Conservation (phyloP, 1,140 invertebrate genomes). For the Eciton burchellii region DNA sequence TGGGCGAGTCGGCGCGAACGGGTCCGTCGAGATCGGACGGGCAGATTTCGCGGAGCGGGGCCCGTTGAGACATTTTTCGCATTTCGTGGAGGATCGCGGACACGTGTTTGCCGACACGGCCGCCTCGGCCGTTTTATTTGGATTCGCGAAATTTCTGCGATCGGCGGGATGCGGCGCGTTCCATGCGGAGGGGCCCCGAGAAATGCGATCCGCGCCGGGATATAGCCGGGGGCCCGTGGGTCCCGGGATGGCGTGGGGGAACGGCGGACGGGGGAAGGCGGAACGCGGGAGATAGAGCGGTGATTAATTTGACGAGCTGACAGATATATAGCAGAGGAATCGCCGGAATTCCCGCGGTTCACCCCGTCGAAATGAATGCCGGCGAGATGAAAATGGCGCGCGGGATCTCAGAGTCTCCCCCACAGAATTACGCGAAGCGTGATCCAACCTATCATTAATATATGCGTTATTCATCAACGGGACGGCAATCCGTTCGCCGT, state of each 20-base stretch:
- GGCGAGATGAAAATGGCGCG: neutral
- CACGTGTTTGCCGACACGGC: constrained; percentile 67
- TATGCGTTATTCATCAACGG: no score
- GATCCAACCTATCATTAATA: no score
- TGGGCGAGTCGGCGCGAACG: neutral
- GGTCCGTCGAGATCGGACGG: constrained; percentile 56
- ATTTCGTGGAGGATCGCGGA: constrained; percentile 63
- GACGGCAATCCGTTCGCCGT: no score
- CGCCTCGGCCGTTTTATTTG: constrained; percentile 66
- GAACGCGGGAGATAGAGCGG: constrained; percentile 27
- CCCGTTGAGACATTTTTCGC: constrained; percentile 68
- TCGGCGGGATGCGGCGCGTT: constrained; percentile 29
- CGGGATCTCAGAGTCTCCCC: neutral
- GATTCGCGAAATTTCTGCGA: constrained; percentile 68
- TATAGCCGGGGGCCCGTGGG: no score
- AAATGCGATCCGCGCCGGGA: constrained; percentile 51
- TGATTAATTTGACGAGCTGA: constrained; percentile 60
- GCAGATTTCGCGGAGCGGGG: constrained; percentile 57
- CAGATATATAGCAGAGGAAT: constrained; percentile 58
- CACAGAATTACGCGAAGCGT: neutral
- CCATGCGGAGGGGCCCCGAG: constrained; percentile 15
- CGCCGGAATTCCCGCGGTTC: constrained; percentile 3
- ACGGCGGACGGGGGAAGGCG: neutral
- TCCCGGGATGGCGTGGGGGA: no score
- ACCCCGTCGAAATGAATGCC: constrained; percentile 13